phyloP scores from a whole-genome alignment of 2,113 vertebrate species.

The Plecturocebus donacophilus region DNA sequence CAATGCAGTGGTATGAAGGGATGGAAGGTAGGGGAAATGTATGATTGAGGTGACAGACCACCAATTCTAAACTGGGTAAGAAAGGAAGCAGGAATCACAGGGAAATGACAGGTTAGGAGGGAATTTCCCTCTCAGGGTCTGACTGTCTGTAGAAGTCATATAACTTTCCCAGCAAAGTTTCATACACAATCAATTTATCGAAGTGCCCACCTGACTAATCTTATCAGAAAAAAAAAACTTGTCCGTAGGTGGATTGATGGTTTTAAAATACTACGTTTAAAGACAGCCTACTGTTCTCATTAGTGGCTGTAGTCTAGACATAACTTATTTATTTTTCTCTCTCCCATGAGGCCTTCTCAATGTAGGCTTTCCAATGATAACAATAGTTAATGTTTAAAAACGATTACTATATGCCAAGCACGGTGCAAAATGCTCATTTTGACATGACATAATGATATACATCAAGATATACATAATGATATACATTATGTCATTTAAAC shows the following conservation, averaged over 20 bases:
- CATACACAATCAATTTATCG: background rate
- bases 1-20: background rate
- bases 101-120: background rate
- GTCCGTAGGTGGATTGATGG: background rate
- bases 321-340: background rate
- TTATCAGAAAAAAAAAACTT: background rate
- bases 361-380: background rate
- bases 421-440: background rate
- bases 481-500: background rate
- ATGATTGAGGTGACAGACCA: background rate
- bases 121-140: background rate
- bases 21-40: background rate
- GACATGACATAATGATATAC: too few species aligned
- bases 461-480: background rate
- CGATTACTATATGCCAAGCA: background rate
- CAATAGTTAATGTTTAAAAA: background rate
- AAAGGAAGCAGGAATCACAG: background rate
- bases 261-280: background rate
- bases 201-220: background rate
- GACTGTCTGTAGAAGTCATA: background rate
- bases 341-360: background rate
- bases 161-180: background rate
- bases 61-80: background rate
- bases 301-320: background rate
- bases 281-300: background rate